Conservation (phyloP, 2,797 vertebrate genomes). For the Eptatretus atami region DNA sequence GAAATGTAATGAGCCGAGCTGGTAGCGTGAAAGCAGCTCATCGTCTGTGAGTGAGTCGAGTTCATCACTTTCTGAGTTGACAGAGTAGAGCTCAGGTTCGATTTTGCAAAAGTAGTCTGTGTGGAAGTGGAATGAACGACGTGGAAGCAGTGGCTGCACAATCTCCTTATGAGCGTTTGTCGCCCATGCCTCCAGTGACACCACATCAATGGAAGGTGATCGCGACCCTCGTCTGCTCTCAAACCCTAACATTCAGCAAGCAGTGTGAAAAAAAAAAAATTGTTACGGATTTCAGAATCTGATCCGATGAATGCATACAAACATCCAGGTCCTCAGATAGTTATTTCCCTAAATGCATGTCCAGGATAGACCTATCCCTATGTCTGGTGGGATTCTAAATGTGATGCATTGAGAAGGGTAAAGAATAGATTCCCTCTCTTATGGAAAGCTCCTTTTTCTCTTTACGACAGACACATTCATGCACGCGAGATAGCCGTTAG, state of each 20-base stretch:
- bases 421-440: too few species aligned
- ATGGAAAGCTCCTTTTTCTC: too few species aligned
- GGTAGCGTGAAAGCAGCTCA: constrained; percentile 37
- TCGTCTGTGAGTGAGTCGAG: constrained; percentile 41
- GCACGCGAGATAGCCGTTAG: too few species aligned
- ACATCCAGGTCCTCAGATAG: too few species aligned
- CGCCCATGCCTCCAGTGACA: constrained; percentile 38
- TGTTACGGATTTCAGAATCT: too few species aligned
- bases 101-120: constrained; percentile 42
- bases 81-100: constrained; percentile 35
- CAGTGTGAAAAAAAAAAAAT: too few species aligned
- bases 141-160: constrained; percentile 30
- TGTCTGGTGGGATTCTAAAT: too few species aligned
- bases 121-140: constrained; percentile 20
- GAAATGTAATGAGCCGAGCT: constrained; percentile 51
- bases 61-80: constrained; percentile 26
- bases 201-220: constrained; percentile 35
- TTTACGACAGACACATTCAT: too few species aligned
- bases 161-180: constrained; percentile 37
- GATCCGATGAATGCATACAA: too few species aligned
- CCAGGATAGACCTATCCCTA: too few species aligned
- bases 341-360: too few species aligned
- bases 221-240: constrained; percentile 26
- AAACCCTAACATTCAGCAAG: constrained; percentile 16
- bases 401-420: too few species aligned